Base-by-base conservation (phyloP, 2,113 vertebrate genomes). In the Notiomystis cincta region DNA sequence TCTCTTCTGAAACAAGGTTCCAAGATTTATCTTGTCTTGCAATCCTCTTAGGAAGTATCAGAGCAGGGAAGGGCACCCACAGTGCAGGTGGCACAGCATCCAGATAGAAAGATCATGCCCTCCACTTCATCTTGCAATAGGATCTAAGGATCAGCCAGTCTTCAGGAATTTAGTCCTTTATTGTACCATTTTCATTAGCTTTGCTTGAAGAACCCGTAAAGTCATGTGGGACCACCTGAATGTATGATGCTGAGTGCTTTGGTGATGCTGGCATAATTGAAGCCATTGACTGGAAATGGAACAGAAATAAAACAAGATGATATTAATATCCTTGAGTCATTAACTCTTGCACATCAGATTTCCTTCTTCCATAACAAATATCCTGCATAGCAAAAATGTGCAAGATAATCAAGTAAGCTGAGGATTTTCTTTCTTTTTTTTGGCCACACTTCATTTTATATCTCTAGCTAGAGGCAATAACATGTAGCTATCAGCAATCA, bases 41-140 rank as follows among this genome's bases (percentile, higher is more conserved):
- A 14, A 2, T 77, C 30, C 33, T 58, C 4, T 60, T 67, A 42
- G 54, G 17, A 33, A 42, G 58, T 54, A 11, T 11, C 2, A 5
- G 45, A 62, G 42, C 19, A 50, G 38, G 40, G 51, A 57, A 57
- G 0, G 3, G 4, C 31, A 76, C 6, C 24, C 6, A 40, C 20
- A 82, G 17, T 13, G 17, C 14, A 35, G 10, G 14, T 58, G 33
- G 21, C 50, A 76, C 31, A 54, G 42, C 40, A 42, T 20, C 15
- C 0, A 2, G 18, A 31, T 44, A 37, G 31, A 69, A 16, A 37
- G 28, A 61, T 78, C 30, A 9, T 1, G 1, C 28, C 87, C 24
- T 50, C 15, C 0, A 0, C 11, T 88, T 69, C 0, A 0, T 38
- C 84, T 72, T 72, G 48, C 42, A 44, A 1, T 11, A 38, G 25